These are phyloP conservation scores for Cybosia mesomella DNA, from an alignment of 2,888 invertebrate genomes.

Conservation along the genomic window DNA sequence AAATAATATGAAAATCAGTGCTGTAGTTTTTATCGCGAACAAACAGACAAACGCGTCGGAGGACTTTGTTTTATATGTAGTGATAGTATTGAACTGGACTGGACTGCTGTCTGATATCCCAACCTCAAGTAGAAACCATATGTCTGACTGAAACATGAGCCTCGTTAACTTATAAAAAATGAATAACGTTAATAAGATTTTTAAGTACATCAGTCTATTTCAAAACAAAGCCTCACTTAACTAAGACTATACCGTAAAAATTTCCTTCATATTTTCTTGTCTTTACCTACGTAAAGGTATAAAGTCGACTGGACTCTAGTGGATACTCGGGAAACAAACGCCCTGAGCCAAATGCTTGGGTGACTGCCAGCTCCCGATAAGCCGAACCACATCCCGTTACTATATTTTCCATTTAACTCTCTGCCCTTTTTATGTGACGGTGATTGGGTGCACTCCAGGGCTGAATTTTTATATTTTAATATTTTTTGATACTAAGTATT, in stretches of 20 bases:
- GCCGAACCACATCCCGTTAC: constrained; percentile 61
- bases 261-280: constrained; percentile 12
- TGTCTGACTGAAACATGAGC: neutral
- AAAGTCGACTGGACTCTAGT: constrained; percentile 64
- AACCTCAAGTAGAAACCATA: too few relatives aligned
- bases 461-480: neutral
- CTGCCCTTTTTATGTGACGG: neutral
- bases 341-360: constrained; percentile 62
- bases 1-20: too few relatives aligned
- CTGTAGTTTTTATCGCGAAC: too few relatives aligned
- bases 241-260: neutral
- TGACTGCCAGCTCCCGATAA: constrained; percentile 67
- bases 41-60: too few relatives aligned
- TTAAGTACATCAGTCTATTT: neutral
- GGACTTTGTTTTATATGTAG: too few relatives aligned
- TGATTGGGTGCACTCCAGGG: neutral
- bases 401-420: constrained; percentile 58
- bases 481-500: neutral
- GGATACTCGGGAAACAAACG: constrained; percentile 59
- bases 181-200: too few relatives aligned
- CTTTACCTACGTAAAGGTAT: constrained; percentile 53
- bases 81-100: too few relatives aligned
- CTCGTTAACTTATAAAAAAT: neutral
- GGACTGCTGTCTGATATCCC: too few relatives aligned
- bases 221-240: neutral